These are phyloP conservation scores for Astropecten irregularis DNA, from an alignment of 53 echinoderm and acorn worm genomes.

Conservation along the genomic window DNA sequence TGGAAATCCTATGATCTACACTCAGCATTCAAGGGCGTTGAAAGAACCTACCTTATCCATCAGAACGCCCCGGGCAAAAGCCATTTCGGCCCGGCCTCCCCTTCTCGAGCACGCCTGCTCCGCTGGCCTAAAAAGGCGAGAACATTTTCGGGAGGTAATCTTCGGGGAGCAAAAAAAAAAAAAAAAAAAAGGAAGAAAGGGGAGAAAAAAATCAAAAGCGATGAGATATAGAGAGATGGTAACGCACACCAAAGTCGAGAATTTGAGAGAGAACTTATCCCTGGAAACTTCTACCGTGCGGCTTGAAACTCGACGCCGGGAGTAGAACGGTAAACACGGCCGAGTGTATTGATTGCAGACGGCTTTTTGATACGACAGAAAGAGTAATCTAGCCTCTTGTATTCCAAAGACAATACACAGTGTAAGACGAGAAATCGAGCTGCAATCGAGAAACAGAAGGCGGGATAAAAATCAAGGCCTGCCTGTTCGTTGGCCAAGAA, in stretches of 20 bases:
- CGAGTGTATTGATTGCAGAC: slow-evolving; percentile 56
- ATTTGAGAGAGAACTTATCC: slow-evolving; percentile 59
- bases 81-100: slow-evolving; percentile 30
- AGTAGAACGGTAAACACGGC: slow-evolving; percentile 59
- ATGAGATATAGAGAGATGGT: slow-evolving; percentile 32
- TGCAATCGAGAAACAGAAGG: slow-evolving; percentile 32
- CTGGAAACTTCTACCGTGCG: slow-evolving; percentile 49
- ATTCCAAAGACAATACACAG: slow-evolving; percentile 59
- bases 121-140: slow-evolving; percentile 44
- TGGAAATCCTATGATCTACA: slow-evolving; percentile 47
- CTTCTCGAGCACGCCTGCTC: slow-evolving; percentile 61
- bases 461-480: slow-evolving; percentile 31
- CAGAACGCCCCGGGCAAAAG: slow-evolving; percentile 44
- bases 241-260: slow-evolving; percentile 51
- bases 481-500: slow-evolving; percentile 30
- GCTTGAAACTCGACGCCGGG: slow-evolving; percentile 55
- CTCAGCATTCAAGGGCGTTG: slow-evolving; percentile 38
- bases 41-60: slow-evolving; percentile 47
- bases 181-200: background rate
- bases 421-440: slow-evolving; percentile 56
- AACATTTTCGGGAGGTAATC: slow-evolving; percentile 44
- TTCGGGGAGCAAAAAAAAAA: slow-evolving; percentile 31
- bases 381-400: slow-evolving; percentile 61
- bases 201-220: slow-evolving; percentile 51
- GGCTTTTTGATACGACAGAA: slow-evolving; percentile 58